Percentiles rank a stretch among this genome's conserved stretches.
These are phyloP conservation scores for Centruroides sculpturatus DNA, from an alignment of 1,140 invertebrate species.

Conservation along the genomic window DNA sequence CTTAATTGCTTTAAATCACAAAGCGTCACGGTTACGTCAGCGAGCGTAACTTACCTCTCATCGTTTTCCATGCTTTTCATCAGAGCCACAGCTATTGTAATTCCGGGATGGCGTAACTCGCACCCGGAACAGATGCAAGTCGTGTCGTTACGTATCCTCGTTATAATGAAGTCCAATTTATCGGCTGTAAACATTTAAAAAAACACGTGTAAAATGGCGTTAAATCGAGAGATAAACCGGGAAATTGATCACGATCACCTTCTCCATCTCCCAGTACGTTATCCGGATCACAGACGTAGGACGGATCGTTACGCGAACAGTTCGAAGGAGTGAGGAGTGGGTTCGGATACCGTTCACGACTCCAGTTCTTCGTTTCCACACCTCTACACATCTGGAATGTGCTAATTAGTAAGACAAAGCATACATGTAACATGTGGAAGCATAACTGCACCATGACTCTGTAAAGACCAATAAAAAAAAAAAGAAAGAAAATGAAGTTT, in stretches of 20 bases:
- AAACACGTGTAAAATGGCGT: too few species aligned
- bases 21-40: background rate
- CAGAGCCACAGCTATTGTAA: slow-evolving; percentile 1
- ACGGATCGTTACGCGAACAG: background rate
- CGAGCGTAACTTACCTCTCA: background rate
- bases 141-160: background rate
- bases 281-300: slow-evolving; percentile 7
- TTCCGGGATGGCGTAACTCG: background rate
- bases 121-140: background rate
- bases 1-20: background rate
- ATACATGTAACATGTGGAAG: background rate
- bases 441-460: background rate
- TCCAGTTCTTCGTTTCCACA: background rate
- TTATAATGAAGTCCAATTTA: background rate
- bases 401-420: background rate
- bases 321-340: background rate
- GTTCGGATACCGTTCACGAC: background rate
- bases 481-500: background rate
- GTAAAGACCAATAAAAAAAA: background rate
- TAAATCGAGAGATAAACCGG: too few species aligned
- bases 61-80: background rate
- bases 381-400: background rate
- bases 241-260: background rate
- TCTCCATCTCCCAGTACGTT: background rate
- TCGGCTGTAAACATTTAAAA: background rate